phyloP scores from a whole-genome alignment of 2,113 vertebrate species.

The Apus apus region DNA sequence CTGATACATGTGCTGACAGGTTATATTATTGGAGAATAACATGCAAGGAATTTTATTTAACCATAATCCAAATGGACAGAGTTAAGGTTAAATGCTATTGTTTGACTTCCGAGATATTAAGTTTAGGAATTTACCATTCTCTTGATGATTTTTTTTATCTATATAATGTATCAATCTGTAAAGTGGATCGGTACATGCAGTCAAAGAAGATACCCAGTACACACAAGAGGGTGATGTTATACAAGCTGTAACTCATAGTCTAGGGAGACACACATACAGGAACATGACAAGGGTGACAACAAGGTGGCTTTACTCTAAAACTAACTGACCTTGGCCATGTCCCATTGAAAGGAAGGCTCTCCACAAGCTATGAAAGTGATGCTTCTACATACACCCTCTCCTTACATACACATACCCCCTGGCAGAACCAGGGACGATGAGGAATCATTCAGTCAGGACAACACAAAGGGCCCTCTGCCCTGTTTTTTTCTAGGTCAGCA shows the following conservation, averaged over 20 bases:
- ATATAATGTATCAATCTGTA: neutral
- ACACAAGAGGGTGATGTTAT: neutral
- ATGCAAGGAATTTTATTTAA: constrained; percentile 24
- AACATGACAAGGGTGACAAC: neutral
- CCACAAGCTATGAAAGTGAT: neutral
- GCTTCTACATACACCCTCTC: neutral
- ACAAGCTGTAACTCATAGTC: no score
- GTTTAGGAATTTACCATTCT: neutral
- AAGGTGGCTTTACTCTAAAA: neutral
- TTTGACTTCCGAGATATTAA: constrained; percentile 7
- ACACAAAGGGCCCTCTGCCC: neutral
- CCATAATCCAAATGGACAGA: constrained; percentile 3
- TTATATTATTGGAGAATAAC: constrained; percentile 19
- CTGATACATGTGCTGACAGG: constrained; percentile 5
- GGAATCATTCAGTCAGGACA: neutral
- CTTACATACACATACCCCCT: neutral
- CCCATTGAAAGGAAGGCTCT: neutral
- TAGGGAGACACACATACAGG: neutral
- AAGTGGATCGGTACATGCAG: neutral
- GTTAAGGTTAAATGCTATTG: constrained; percentile 24
- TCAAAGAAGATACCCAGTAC: neutral
- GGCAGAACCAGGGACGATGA: neutral
- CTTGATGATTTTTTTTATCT: neutral
- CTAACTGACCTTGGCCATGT: neutral
- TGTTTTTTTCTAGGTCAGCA: neutral